Evolutionary conservation across 2,113 vertebrate genomes (phyloP).

Genomic region (Apaloderma vittatum): DNA sequence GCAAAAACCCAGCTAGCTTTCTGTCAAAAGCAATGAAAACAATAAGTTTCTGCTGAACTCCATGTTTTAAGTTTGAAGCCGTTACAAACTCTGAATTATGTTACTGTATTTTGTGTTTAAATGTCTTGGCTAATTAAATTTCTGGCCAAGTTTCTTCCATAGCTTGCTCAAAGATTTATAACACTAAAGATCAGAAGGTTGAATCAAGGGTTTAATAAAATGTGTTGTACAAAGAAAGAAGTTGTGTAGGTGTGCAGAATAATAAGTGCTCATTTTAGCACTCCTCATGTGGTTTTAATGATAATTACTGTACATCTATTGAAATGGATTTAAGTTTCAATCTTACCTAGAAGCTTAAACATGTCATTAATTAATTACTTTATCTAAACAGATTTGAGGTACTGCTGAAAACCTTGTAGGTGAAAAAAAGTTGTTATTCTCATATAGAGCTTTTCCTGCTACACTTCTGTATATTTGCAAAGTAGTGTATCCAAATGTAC

Average conservation of each 20-base stretch:
- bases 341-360: conserved; percentile 43
- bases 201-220: conserved; percentile 74
- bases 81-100: not conserved
- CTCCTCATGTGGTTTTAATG: conserved; percentile 10
- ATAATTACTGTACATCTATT: conserved; percentile 40
- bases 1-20: not conserved
- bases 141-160: conserved; percentile 11
- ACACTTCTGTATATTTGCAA: not conserved
- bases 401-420: not conserved
- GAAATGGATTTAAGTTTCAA: conserved; percentile 50
- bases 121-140: conserved; percentile 54
- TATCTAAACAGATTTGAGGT: conserved; percentile 22
- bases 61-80: not conserved
- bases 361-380: conserved; percentile 52
- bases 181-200: conserved; percentile 67
- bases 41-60: not conserved
- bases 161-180: conserved; percentile 64
- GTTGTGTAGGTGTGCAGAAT: conserved; percentile 60
- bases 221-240: conserved; percentile 63
- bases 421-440: not conserved
- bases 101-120: conserved; percentile 13
- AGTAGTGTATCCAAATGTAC: no score
- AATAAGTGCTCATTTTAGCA: conserved; percentile 28
- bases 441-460: not conserved
- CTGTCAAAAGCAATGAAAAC: not conserved